Percentiles rank a stretch among this genome's conserved stretches.
These are phyloP conservation scores for Aphelocoma coerulescens DNA, from an alignment of 2,113 vertebrate species.

Conservation along the genomic window DNA sequence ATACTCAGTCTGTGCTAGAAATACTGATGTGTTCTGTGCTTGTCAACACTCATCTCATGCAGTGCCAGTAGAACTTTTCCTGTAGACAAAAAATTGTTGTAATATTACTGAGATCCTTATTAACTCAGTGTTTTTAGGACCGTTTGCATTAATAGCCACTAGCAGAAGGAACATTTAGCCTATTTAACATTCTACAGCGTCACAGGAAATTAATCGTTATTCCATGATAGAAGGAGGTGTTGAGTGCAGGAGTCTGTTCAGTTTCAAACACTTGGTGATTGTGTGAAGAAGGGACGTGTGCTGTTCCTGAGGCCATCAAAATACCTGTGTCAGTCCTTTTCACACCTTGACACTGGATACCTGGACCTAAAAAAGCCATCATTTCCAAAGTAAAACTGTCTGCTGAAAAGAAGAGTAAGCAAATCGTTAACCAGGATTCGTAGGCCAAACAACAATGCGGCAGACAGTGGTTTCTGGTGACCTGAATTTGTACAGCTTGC, in stretches of 20 bases:
- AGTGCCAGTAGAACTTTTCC: background rate
- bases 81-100: background rate
- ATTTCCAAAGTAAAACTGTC: background rate
- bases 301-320: background rate
- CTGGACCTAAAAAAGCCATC: background rate
- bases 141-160: background rate
- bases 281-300: background rate
- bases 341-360: background rate
- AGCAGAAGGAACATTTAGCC: background rate
- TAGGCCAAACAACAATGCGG: background rate
- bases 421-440: background rate
- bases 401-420: background rate
- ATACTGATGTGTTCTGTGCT: rapidly evolving
- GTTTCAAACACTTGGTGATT: background rate
- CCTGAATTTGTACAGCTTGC: background rate
- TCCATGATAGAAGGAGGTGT: background rate
- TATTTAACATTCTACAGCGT: background rate
- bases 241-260: background rate
- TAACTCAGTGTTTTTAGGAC: background rate
- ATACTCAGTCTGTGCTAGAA: background rate
- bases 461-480: background rate
- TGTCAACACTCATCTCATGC: background rate
- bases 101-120: background rate
- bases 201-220: background rate
- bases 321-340: background rate